Percentiles rank a stretch among this genome's conserved stretches.
phyloP scores from a whole-genome alignment of 2,888 invertebrate genomes.

The Ecdyonurus torrentis region DNA sequence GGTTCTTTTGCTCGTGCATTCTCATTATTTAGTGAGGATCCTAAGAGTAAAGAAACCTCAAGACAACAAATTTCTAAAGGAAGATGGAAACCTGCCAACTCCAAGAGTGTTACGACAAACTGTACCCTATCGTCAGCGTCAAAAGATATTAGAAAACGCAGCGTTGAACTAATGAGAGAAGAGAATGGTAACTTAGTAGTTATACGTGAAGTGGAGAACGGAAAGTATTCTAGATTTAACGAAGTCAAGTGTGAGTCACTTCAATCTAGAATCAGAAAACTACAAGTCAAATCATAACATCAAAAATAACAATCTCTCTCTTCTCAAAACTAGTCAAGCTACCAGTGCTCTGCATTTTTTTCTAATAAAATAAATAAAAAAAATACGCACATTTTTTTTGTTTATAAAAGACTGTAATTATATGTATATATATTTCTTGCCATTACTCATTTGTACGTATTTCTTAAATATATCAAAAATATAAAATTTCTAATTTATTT shows the following conservation, averaged over 20 bases:
- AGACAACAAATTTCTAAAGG: conserved; percentile 10
- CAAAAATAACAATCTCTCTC: not conserved
- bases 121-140: not conserved
- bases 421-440: too few species aligned
- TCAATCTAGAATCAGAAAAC: conserved; percentile 28
- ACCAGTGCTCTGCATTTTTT: not conserved
- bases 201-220: conserved; percentile 27
- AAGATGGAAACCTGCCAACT: not conserved
- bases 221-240: conserved; percentile 28
- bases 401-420: too few species aligned
- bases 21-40: conserved; percentile 24
- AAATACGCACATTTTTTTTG: too few species aligned
- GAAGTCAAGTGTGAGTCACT: conserved; percentile 33
- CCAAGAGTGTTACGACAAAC: not conserved
- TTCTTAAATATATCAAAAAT: too few species aligned
- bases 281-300: conserved; percentile 17
- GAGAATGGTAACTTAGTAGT: conserved; percentile 30
- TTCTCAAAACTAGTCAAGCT: not conserved
- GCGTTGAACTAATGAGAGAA: conserved; percentile 27
- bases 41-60: conserved; percentile 4
- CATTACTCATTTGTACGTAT: too few species aligned
- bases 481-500: too few species aligned
- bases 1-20: conserved; percentile 30
- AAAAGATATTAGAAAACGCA: conserved; percentile 15
- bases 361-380: too few species aligned